Conservation (phyloP, 2,113 vertebrate genomes). For the Jaculus jaculus region DNA sequence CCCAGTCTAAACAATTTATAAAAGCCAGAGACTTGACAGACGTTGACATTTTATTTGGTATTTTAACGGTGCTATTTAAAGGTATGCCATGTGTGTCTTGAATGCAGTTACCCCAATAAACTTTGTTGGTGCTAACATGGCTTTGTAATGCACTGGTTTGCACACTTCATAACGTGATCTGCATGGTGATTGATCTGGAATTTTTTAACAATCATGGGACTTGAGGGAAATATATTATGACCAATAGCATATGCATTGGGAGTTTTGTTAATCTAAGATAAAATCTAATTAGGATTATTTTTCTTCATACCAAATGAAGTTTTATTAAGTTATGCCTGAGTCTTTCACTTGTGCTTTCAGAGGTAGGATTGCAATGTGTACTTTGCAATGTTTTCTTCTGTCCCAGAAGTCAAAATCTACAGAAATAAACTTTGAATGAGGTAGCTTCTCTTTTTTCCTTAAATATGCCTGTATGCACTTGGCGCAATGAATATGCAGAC, state of each 20-base stretch:
- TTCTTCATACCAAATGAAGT: conserved; percentile 54
- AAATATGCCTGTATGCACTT: background rate
- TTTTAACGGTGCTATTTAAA: conserved; percentile 87
- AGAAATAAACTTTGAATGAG: conserved; percentile 13
- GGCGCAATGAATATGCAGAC: background rate
- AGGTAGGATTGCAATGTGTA: background rate
- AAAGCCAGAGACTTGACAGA: conserved; percentile 86
- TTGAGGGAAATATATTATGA: conserved; percentile 63
- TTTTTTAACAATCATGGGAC: conserved; percentile 65
- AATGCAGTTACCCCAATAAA: conserved; percentile 83
- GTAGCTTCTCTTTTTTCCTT: background rate
- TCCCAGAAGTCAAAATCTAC: background rate
- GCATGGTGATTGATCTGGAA: conserved; percentile 60
- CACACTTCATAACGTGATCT: conserved; percentile 73
- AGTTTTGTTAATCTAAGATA: conserved; percentile 65
- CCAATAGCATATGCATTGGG: background rate
- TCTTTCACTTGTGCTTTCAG: conserved; percentile 43
- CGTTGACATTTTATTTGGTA: conserved; percentile 89
- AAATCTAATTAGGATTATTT: conserved; percentile 65
- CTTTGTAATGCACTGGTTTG: conserved; percentile 81
- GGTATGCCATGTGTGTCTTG: conserved; percentile 78
- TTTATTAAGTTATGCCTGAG: conserved; percentile 55
- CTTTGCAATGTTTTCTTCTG: background rate
- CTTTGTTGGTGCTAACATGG: conserved; percentile 75
- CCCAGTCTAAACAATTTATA: conserved; percentile 96